Evolutionary conservation across 2,113 vertebrate species (phyloP).

Genomic region (Balaenoptera acutorostrata): DNA sequence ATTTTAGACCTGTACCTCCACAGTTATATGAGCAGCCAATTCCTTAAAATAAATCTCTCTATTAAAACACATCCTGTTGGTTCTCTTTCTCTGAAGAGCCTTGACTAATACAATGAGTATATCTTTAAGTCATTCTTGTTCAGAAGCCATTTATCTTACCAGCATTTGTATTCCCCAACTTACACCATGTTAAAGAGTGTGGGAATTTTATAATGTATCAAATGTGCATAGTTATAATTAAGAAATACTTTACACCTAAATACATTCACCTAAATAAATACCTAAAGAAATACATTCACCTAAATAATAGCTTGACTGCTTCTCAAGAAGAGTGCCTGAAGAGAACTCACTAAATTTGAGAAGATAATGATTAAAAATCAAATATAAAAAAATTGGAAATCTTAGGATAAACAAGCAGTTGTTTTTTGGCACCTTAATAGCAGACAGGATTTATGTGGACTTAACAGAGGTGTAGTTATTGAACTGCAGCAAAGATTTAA

Average conservation of each 20-base stretch:
- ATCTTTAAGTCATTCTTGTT: background rate
- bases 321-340: background rate
- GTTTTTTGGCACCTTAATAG: background rate
- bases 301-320: background rate
- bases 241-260: conserved; percentile 16
- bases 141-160: background rate
- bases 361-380: background rate
- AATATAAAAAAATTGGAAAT: background rate
- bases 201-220: background rate
- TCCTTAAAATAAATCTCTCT: background rate
- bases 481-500: conserved; percentile 1
- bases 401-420: background rate
- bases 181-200: background rate
- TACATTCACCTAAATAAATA: background rate
- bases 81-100: background rate
- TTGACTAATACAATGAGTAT: background rate
- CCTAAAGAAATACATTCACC: too few relatives aligned
- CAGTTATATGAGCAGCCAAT: background rate
- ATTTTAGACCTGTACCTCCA: background rate
- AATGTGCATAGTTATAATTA: background rate
- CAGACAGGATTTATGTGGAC: background rate
- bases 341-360: background rate
- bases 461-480: background rate
- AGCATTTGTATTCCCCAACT: background rate
- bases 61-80: background rate